Percentiles rank a stretch among this genome's conserved stretches.
These are phyloP conservation scores for Latheticus oryzae DNA, from an alignment of 2,888 invertebrate species.

Conservation along the genomic window DNA sequence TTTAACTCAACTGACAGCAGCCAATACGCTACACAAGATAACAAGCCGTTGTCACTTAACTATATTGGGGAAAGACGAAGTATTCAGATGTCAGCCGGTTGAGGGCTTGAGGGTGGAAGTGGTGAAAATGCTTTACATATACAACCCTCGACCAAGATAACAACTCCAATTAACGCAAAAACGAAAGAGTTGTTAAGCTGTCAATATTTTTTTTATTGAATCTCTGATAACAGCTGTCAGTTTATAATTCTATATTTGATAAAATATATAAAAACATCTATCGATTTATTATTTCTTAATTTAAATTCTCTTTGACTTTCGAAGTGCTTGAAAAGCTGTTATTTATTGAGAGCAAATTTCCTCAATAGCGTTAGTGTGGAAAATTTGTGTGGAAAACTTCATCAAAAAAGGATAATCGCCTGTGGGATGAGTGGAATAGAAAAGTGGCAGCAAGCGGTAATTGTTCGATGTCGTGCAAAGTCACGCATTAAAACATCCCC, in stretches of 20 bases:
- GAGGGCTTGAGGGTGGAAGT: neutral
- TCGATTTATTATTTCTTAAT: slow-evolving; percentile 23
- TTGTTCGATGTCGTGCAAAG: slow-evolving; percentile 25
- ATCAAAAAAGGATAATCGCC: slow-evolving; percentile 10
- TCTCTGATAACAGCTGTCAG: too few relatives aligned
- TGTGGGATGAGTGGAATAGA: slow-evolving; percentile 4
- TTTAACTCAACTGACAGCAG: slow-evolving; percentile 37
- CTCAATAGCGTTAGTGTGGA: neutral
- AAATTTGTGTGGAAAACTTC: slow-evolving; percentile 5
- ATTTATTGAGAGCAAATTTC: too few relatives aligned
- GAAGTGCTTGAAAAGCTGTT: too few relatives aligned
- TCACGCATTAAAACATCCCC: slow-evolving; percentile 25
- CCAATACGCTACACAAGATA: slow-evolving; percentile 38
- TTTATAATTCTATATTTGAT: too few relatives aligned
- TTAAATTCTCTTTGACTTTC: slow-evolving; percentile 24
- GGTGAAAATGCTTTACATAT: neutral
- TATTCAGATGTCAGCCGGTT: slow-evolving; percentile 34
- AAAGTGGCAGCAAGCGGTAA: too few relatives aligned
- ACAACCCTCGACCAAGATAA: slow-evolving; percentile 2
- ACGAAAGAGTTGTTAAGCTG: neutral
- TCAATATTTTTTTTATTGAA: neutral
- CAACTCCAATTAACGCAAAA: slow-evolving; percentile 3
- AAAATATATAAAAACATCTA: too few relatives aligned
- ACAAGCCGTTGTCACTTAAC: slow-evolving; percentile 30
- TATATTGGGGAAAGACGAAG: slow-evolving; percentile 32